Evolutionary conservation across 2,888 invertebrate genomes (phyloP), one percentile per base, ranked within the genome.

Genomic region (Orthosia gothica): DNA sequence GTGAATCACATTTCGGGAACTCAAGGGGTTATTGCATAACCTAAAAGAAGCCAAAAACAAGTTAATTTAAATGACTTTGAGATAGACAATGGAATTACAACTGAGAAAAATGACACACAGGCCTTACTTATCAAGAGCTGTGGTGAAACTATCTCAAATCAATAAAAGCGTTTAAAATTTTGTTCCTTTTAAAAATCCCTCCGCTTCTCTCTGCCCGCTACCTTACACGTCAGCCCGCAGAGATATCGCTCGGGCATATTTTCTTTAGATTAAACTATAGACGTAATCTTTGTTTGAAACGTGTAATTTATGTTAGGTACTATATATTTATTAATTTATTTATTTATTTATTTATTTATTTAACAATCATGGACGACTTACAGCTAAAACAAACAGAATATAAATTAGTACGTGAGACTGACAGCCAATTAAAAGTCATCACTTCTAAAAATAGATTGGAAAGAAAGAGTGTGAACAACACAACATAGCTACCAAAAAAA

Each of bases 261-360:
- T 80, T 84, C 71, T 81, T 86, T 66, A 77, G 77, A 83, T 86
- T 77, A 74, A 79, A 77, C 74, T 79, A 69, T 70, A 74, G 77
- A 81, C 66, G 45, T 79, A 74, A 82, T 86, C 84, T 75, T 70
- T 65, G 47, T 57, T 64, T 70, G 62, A 78, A 83, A 77, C 52
- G 13, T 65, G 47, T 81, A 67, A 78, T 81, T 81, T 74, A 70
- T 62, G 58, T 79, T 75, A 13, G n/a, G 12, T 61, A 59, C 5
- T 52, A 20, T 69, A 69, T 74, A 69, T 74, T 26, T 26, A 26
- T 26, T 26, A 26, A 26, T n/a, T n/a, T n/a, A n/a, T n/a, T n/a
- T n/a, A n/a, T n/a, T n/a, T n/a, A n/a, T n/a, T n/a, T n/a, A n/a
- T n/a, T n/a, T n/a, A n/a, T n/a, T n/a, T n/a, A n/a, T n/a, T n/a